Percentiles rank a stretch among this genome's conserved stretches.
phyloP scores from a whole-genome alignment of 2,797 vertebrate species.

The Onychomys arenicola region DNA sequence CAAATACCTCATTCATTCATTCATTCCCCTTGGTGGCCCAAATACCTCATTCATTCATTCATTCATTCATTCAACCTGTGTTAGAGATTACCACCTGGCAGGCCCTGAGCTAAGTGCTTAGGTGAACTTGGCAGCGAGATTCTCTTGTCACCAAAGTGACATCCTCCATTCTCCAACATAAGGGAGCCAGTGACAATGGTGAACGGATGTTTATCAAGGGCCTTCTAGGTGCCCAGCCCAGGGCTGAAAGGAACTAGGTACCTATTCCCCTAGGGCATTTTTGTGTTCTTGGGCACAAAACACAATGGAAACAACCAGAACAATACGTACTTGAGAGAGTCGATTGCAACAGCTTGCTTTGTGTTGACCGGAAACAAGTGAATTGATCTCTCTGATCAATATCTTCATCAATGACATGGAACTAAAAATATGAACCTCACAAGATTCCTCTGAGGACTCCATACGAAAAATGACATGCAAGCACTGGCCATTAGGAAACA shows the following conservation, averaged over 20 bases:
- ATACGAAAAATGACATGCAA: background rate
- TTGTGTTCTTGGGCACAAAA: background rate
- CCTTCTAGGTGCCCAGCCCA: background rate
- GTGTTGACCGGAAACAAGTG: background rate
- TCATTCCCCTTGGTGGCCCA: background rate
- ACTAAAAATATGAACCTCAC: constrained; percentile 1
- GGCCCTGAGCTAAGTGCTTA: background rate
- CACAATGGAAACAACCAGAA: background rate
- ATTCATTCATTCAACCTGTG: background rate
- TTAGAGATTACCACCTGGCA: background rate
- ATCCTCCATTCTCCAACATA: background rate
- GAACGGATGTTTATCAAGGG: background rate
- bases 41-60: background rate
- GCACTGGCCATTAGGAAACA: background rate
- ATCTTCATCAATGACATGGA: background rate
- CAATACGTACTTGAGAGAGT: background rate
- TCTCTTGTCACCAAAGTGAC: background rate
- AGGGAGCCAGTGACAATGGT: background rate
- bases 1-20: background rate
- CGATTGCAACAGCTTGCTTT: background rate
- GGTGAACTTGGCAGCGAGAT: background rate
- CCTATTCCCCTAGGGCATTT: background rate
- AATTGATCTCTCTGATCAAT: constrained; percentile 9
- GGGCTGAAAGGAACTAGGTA: background rate
- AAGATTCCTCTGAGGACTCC: background rate